These are phyloP conservation scores for Pheosia gnoma DNA, from an alignment of 2,888 invertebrate species.

Conservation along the genomic window DNA sequence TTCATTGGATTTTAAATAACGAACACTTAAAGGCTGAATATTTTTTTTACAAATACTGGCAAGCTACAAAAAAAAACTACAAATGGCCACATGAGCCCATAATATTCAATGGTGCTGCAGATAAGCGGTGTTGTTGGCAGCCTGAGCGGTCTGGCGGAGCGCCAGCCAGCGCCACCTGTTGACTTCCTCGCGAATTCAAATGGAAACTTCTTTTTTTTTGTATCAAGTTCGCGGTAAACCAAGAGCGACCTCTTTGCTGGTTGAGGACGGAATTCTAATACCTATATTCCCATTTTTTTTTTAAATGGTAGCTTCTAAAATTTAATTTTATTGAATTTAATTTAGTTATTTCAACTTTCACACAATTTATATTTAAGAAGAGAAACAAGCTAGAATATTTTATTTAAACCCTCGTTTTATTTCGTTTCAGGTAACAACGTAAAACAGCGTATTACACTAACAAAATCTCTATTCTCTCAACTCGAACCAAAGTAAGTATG, in stretches of 20 bases:
- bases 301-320: too few species aligned
- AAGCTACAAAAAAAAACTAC: constrained; percentile 21
- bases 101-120: constrained; percentile 48
- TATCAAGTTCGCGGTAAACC: background rate
- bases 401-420: constrained; percentile 18
- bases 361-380: background rate
- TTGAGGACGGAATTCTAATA: background rate
- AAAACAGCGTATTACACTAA: constrained; percentile 1
- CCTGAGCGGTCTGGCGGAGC: constrained; percentile 44
- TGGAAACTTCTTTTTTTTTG: constrained; percentile 35
- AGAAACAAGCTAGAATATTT: constrained; percentile 12
- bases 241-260: background rate
- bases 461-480: constrained; percentile 6
- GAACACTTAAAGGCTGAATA: background rate
- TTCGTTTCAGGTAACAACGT: constrained; percentile 35
- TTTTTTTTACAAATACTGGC: constrained; percentile 1
- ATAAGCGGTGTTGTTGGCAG: constrained; percentile 39
- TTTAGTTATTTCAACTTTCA: background rate
- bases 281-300: too few species aligned
- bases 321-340: too few species aligned
- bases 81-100: constrained; percentile 28
- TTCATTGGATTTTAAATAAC: background rate
- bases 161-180: constrained; percentile 70
- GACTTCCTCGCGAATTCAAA: constrained; percentile 45
- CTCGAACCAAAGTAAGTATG: background rate